Evolutionary conservation across 1,140 invertebrate genomes (phyloP), one percentile per base, ranked within the genome.

Genomic region (Carcinoscorpius rotundicauda): DNA sequence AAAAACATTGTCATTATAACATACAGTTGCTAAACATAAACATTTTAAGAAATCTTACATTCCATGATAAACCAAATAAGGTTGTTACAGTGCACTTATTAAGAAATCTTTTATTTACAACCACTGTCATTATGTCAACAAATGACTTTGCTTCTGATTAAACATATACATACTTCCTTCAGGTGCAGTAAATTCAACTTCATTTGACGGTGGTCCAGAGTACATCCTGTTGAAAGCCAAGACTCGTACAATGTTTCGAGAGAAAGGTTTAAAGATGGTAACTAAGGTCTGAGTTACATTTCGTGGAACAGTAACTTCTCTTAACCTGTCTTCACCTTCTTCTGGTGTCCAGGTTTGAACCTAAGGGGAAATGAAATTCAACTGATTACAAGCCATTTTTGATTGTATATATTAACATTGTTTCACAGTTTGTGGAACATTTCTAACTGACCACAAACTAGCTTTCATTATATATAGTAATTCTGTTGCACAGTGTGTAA

Each of bases 181-280:
- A 3, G 91, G 90, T 6, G 91, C 97, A 58, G 86, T 81, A 74
- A 98, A 91, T 66, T 82, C 84, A 50, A 98, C 80, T 0, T 82
- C 82, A 70, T 93, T 87, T 71, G 91, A 95, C 3, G 87, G 80
- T 10, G 94, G 92, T 53, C 96, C 95, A 76, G 90, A 90, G 76
- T 89, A 93, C 61, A 77, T 79, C 50, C 89, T 90, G 76, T 98
- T 99, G 73, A 91, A 92, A 3, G 88, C 94, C 52, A 93, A 79
- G 58, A 98, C 89, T 67, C 87, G 84, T 0, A 92, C 93, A 74
- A 85, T 89, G 75, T 98, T 97, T 75, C 87, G 89, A 49, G 89
- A 86, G 76, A 87, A 88, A 0, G 96, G 93, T 64, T 90, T 86
- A 71, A 97, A 90, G 70, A 90, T 91, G 59, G 83, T 84, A 0